Base-by-base conservation (phyloP, 2,888 invertebrate species). In the Melieria picta region DNA sequence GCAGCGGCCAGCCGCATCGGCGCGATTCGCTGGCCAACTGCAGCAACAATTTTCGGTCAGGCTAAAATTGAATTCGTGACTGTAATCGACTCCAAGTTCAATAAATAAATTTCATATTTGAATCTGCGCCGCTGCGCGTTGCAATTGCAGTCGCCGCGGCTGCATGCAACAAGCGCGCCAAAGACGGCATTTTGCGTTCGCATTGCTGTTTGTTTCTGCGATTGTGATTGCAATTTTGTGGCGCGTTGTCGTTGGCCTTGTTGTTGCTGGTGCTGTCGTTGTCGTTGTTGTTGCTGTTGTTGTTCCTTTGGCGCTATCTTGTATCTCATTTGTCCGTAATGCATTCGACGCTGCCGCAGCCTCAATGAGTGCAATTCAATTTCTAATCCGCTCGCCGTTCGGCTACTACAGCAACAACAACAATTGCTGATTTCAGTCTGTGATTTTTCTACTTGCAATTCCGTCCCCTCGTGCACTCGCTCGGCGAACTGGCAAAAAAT, bases 21-120 rank as follows among this genome's bases (percentile, higher is more conserved):
- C 30, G 30, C 30, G 3, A 30, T 30, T 30, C 30, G 52, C 11
- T 52, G 52, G 52, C 52, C 52, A 52, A 52, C 52, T 52, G n/a
- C 5, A 13, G 52, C 52, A 52, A 52, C 52, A 52, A 9, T 52
- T 52, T 52, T 52, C 52, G 52, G 52, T 7, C 52, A 52, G 9
- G 67, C 47, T 63, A 57, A 73, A 73, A 73, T 73, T 73, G 73
- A 73, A 73, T 73, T 73, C 73, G 73, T 73, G 73, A 73, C 73
- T 73, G 46, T 58, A 69, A 66, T 70, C 73, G 73, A 70, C 73
- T 73, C 43, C 64, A 63, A 70, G 73, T 63, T 73, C 72, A 73
- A 73, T 73, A 73, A 70, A 73, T 73, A 73, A 73, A 73, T 70
- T 73, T 73, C 63, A 62, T 66, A 65, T 30, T 30, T 30, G 30